Evolutionary conservation across 2,113 vertebrate genomes (phyloP), one percentile per base, ranked within the genome.

Genomic region (Nymphicus hollandicus): DNA sequence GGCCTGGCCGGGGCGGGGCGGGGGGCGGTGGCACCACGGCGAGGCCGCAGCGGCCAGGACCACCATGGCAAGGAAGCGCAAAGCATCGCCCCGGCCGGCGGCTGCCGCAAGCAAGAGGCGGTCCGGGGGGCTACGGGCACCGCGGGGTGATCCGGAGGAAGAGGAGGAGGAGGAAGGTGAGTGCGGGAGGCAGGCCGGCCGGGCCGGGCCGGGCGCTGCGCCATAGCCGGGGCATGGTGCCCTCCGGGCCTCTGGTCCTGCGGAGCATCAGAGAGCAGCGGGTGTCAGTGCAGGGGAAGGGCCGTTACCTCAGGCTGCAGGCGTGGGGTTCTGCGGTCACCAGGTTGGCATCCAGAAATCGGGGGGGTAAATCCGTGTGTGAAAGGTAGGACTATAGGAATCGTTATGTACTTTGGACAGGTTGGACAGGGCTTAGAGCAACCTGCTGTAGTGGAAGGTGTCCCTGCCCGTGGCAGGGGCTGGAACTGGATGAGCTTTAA

Each of bases 61-160:
- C 35, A 14, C 9, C 17, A 96, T 96, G 96, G 91, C n/a, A 10
- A n/a, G 56, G 12, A 96, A 95, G 65, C 96, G 96, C 43, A 8
- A 43, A 20, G 91, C 82, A 1, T 24, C 85, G 17, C 2, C 66
- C 6, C 70, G 33, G 43, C 61, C 61, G 3, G 74, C 20, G 25
- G 43, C 70, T 58, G 55, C 55, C 11, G 25, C 25, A 56, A 14
- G 65, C n/a, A 95, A 95, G 78, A 88, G 79, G 29, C 88, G 86
- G 14, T 61, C 81, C 7, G 37, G 8, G 46, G 0, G n/a, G 5
- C 50, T 41, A 37, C 33, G 49, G 37, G 14, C 17, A 8, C 15
- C 31, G 35, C 44, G 35, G 22, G 61, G 29, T 4, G 8, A 68
- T 29, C 63, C 25, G 2, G 25, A 61, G 7, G 22, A 69, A 7